Evolutionary conservation across 2,888 invertebrate genomes (phyloP).

Genomic region (Caradrina clavipalpis): DNA sequence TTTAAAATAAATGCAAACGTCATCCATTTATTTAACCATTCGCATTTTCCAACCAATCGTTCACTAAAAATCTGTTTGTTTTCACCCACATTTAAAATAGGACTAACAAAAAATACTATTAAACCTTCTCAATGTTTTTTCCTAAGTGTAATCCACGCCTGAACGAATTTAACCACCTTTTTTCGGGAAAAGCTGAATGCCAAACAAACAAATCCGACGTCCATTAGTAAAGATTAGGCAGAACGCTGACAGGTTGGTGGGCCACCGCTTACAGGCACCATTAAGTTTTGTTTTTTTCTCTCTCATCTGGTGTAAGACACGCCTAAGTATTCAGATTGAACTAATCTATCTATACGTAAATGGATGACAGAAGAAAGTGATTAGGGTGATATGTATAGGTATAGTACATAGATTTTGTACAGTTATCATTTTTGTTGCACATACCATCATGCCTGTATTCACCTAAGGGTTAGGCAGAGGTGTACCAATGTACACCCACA

Average conservation of each 20-base stretch:
- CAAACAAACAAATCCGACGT: constrained; percentile 52
- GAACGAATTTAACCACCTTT: constrained; percentile 22
- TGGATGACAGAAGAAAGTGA: no score
- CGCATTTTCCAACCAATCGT: neutral
- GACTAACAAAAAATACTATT: constrained; percentile 1
- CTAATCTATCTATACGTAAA: neutral
- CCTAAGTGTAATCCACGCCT: constrained; percentile 4
- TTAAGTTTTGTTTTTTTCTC: constrained; percentile 38
- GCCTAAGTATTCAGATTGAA: neutral
- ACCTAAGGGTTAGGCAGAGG: no score
- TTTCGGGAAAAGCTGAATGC: constrained; percentile 28
- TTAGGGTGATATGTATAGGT: no score
- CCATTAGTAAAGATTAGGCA: constrained; percentile 58
- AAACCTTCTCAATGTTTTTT: constrained; percentile 24
- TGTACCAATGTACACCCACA: no score
- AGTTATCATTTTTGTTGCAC: no score
- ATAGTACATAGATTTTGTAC: no score
- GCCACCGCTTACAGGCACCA: constrained; percentile 29
- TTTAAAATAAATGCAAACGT: no score
- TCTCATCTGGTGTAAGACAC: constrained; percentile 12
- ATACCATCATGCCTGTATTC: no score
- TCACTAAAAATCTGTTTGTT: neutral
- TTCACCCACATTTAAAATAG: neutral
- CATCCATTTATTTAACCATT: no score
- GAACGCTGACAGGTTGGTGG: constrained; percentile 45